These are phyloP conservation scores for Monochamus alternatus DNA, from an alignment of 2,888 invertebrate species.

Conservation along the genomic window DNA sequence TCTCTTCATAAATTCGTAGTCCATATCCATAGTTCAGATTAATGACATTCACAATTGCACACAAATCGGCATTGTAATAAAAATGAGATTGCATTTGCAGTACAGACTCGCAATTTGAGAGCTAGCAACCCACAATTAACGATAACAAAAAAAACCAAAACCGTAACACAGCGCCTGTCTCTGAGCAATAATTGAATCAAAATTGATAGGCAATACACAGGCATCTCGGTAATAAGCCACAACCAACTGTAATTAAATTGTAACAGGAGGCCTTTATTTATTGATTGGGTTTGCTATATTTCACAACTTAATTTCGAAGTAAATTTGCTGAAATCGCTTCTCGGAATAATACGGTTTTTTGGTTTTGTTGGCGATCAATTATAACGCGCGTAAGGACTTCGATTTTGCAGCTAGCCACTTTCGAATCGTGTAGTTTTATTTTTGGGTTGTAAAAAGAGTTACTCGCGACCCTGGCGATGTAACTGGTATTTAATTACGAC, in stretches of 20 bases:
- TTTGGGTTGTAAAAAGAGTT: constrained; percentile 4
- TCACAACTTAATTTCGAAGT: constrained; percentile 39
- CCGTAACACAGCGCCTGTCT: constrained; percentile 21
- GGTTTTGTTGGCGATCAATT: constrained; percentile 24
- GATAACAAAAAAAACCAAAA: constrained; percentile 22
- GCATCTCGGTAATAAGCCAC: constrained; percentile 38
- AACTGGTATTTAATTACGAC: constrained; percentile 3
- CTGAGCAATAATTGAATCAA: constrained; percentile 35
- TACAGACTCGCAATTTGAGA: constrained; percentile 31
- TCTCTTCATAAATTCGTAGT: not conserved
- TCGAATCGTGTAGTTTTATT: constrained; percentile 27
- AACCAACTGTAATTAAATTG: constrained; percentile 33
- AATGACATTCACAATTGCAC: constrained; percentile 1
- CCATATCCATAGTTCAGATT: constrained; percentile 4
- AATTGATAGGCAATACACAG: constrained; percentile 41
- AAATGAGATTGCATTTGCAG: constrained; percentile 27
- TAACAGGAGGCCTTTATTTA: constrained; percentile 35
- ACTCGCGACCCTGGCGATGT: not conserved
- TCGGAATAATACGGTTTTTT: constrained; percentile 21
- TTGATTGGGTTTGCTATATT: constrained; percentile 41
- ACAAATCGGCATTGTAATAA: constrained; percentile 10
- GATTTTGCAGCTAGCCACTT: constrained; percentile 24
- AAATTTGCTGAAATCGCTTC: constrained; percentile 27
- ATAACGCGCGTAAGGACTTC: constrained; percentile 5
- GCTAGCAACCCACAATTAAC: constrained; percentile 26